A percentile compares a stretch with the other conserved stretches of the same genome.
phyloP scores from a whole-genome alignment of 2,113 vertebrate genomes.

The Cochlearius cochlearius region DNA sequence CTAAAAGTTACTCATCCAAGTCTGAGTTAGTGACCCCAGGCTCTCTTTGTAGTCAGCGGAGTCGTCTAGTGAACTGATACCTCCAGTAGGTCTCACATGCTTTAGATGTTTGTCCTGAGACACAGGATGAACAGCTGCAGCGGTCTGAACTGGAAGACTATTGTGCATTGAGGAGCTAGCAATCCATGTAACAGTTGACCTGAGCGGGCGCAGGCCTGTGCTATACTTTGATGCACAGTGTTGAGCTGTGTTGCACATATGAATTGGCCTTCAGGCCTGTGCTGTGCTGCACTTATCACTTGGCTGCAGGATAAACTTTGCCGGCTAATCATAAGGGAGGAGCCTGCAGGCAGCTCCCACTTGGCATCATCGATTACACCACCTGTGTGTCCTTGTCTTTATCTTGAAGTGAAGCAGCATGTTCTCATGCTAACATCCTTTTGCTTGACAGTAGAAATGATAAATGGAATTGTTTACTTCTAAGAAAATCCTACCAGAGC shows the following conservation, averaged over 20 bases:
- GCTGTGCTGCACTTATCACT: background rate
- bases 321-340: background rate
- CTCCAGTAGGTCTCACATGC: background rate
- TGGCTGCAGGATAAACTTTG: background rate
- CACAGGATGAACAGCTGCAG: background rate
- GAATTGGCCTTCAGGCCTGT: background rate
- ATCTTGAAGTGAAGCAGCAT: background rate
- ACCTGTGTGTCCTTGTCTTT: background rate
- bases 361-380: background rate
- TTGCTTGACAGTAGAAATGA: background rate
- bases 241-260: background rate
- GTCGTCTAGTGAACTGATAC: background rate
- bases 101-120: background rate
- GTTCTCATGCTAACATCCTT: background rate
- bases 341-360: background rate
- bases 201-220: background rate
- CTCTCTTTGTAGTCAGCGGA: background rate
- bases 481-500: background rate
- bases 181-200: background rate
- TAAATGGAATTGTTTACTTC: background rate
- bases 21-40: background rate
- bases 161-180: background rate
- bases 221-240: background rate
- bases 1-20: background rate
- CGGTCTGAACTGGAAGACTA: background rate